Evolutionary conservation across 2,797 vertebrate species (phyloP), one percentile per base, ranked within the genome.

Genomic region (Siniperca undulata): DNA sequence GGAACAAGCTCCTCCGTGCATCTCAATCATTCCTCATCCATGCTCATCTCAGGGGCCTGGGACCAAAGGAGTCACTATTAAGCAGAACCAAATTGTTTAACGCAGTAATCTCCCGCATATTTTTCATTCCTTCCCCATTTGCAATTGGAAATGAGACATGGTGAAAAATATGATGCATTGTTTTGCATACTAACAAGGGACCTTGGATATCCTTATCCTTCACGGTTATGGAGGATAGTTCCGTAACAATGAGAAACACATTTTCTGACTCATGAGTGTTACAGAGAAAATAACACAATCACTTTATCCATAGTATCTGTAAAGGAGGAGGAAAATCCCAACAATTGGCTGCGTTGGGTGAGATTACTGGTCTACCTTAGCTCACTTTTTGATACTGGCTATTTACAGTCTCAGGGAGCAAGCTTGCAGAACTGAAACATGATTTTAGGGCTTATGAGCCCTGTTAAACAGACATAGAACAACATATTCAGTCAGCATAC

Each of bases 71-170:
- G 89, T 85, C 91, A 75, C 94, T 92, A 94, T 95, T 94, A 94
- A 94, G 93, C 93, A 91, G 91, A 96, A 94, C 90, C 81, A 93
- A 93, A 92, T 92, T 91, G 93, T 93, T 95, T 94, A 96, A 96
- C 89, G 78, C 87, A 67, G 81, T 94, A 95, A 95, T 95, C 92
- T 94, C 79, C 83, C 19, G 73, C 86, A 89, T 89, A 93, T 93
- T 94, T 93, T 90, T 74, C 88, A 82, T 88, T 87, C 74, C 83
- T 84, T 81, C 19, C 77, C 60, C 62, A 84, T 88, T 93, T 72
- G 67, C 82, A 82, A 81, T 83, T 86, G 86, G 83, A 91, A 93
- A 93, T 89, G 89, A 92, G 89, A 89, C 86, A 72, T 56, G 82
- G 86, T 77, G 89, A 70, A 89, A 90, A 93, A 90, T 85, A 89